A percentile compares a stretch with the other conserved stretches of the same genome.
Conservation (phyloP, 2,113 vertebrate genomes). For the Alosa alosa region DNA sequence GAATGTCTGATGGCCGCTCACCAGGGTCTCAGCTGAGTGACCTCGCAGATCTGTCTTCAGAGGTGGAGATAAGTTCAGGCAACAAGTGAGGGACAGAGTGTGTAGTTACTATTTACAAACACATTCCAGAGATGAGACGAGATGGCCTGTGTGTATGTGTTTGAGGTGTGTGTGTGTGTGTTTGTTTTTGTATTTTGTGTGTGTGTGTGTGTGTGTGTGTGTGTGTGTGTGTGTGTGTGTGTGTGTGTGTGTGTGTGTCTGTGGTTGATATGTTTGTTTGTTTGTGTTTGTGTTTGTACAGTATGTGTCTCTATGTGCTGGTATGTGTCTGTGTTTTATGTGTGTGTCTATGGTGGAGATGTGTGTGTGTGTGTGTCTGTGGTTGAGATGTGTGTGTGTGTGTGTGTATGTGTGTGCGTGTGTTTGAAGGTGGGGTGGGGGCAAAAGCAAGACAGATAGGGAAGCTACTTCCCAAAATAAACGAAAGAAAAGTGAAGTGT, state of each 20-base stretch:
- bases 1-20: neutral
- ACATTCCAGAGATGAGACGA: constrained; percentile 32
- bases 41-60: neutral
- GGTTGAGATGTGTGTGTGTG: neutral
- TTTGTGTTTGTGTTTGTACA: neutral
- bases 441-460: constrained; percentile 23
- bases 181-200: neutral
- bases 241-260: neutral
- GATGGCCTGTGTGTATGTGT: neutral
- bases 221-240: neutral
- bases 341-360: neutral
- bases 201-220: neutral
- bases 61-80: constrained; percentile 8
- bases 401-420: too few relatives aligned
- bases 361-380: neutral
- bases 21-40: neutral
- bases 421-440: neutral
- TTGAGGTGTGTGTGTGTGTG: constrained; percentile 6
- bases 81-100: neutral
- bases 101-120: constrained; percentile 28
- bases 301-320: neutral
- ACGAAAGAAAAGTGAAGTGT: constrained; percentile 4
- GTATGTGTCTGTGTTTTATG: neutral
- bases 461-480: neutral
- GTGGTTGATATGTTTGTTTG: neutral